Evolutionary conservation across 2,113 vertebrate genomes (phyloP), one percentile per base, ranked within the genome.

Genomic region (Numida meleagris): DNA sequence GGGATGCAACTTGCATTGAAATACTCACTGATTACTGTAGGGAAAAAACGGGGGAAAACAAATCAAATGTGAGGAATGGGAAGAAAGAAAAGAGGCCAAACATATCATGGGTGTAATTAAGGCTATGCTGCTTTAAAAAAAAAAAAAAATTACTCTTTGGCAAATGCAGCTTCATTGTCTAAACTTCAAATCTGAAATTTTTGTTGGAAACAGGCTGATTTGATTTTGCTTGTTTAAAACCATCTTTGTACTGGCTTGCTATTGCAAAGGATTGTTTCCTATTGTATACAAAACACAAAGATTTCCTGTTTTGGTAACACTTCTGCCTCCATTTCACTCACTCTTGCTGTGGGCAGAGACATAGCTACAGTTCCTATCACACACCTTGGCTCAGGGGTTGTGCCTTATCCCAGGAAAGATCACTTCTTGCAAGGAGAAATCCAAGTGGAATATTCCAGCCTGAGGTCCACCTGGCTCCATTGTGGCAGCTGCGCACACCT

Each of bases 401-500:
- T 1, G 98, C 95, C 88, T 99, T 98, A 25, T 97, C 97, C 99
- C 99, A 99, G 82, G 95, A 96, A 79, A 99, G 97, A 34, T 98
- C 94, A 95, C 98, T 98, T 36, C 97, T 97, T 67, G 98, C 98
- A 65, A 99, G 97, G 34, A 99, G 97, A 95, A 99, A 99, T 67
- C 98, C 98, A 24, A 99, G 91, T 4, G 98, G 99, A 34, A 99
- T 97, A 92, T 98, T 99, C 99, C 99, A 99, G 80, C 99, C 99
- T 1, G 98, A 97, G 1, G 99, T 99, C 98, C 98, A 99, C 9
- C 98, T 97, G 55, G 97, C 98, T 58, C 98, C 99, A 13, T 92
- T 98, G 97, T 99, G 99, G 91, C 99, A 99, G 93, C 98, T 99
- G 83, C 97, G 98, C 12, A 27, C 92, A 57, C 98, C 98, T 85